Evolutionary conservation across 2,888 invertebrate genomes (phyloP).

Genomic region (Sinelater perroti): DNA sequence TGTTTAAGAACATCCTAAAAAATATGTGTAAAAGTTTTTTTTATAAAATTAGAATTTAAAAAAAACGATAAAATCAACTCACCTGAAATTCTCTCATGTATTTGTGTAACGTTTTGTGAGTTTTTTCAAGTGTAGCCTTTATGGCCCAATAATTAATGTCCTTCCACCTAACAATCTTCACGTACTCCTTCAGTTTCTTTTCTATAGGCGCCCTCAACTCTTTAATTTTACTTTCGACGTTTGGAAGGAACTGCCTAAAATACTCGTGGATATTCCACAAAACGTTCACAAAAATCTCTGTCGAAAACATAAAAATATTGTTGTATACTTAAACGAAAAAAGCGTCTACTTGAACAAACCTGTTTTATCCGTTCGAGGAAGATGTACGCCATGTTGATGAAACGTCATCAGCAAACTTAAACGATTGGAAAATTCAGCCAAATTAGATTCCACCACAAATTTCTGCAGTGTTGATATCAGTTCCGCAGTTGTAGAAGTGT

Average conservation of each 20-base stretch:
- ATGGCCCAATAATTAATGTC: constrained; percentile 95
- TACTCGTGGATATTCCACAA: constrained; percentile 86
- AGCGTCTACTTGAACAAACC: constrained; percentile 1
- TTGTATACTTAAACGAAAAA: neutral
- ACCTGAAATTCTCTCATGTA: constrained; percentile 86
- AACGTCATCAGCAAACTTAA: constrained; percentile 81
- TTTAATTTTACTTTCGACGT: constrained; percentile 72
- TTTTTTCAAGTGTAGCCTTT: constrained; percentile 86
- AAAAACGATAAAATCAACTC: constrained; percentile 8
- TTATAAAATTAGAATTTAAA: neutral
- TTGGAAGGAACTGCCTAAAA: constrained; percentile 79
- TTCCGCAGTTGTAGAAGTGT: constrained; percentile 53
- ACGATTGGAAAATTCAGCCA: constrained; percentile 85
- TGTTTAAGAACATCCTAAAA: constrained; percentile 66
- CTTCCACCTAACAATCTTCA: constrained; percentile 94
- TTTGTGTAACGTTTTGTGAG: constrained; percentile 87
- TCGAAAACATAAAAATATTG: neutral
- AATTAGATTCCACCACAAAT: constrained; percentile 83
- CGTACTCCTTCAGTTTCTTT: constrained; percentile 89
- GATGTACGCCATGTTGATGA: constrained; percentile 79
- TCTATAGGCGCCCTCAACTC: constrained; percentile 83
- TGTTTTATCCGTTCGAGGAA: constrained; percentile 46
- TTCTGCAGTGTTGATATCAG: constrained; percentile 73
- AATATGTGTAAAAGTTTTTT: constrained; percentile 40
- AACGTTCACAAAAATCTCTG: constrained; percentile 69